Percentiles rank a stretch among this genome's conserved stretches.
phyloP scores from a whole-genome alignment of 2,888 invertebrate species.

The Chydorus sphaericus region DNA sequence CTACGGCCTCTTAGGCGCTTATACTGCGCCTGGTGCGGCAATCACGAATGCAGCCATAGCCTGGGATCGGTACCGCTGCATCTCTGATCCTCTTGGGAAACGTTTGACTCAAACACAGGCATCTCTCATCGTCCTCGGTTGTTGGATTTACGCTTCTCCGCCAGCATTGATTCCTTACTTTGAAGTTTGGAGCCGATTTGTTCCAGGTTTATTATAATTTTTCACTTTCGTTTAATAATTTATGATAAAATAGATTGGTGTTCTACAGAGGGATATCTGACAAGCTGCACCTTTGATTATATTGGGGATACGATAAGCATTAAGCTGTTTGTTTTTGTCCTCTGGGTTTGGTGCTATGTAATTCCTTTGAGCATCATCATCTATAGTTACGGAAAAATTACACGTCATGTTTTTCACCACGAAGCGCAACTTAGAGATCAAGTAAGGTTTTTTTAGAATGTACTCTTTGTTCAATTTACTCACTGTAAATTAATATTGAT shows the following conservation, averaged over 20 bases:
- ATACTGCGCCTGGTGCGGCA: constrained; percentile 53
- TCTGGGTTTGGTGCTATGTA: constrained; percentile 50
- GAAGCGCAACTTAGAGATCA: constrained; percentile 47
- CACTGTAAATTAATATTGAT: neutral
- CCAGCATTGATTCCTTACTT: constrained; percentile 48
- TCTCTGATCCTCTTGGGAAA: constrained; percentile 54
- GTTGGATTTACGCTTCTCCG: constrained; percentile 53
- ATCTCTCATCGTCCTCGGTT: constrained; percentile 39
- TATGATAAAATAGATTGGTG: no score
- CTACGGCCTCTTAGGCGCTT: constrained; percentile 44
- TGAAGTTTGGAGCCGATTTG: constrained; percentile 32
- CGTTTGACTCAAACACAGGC: constrained; percentile 49
- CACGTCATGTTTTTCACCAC: constrained; percentile 45
- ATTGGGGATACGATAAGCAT: constrained; percentile 47
- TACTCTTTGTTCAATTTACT: neutral
- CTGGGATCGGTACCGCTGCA: constrained; percentile 50
- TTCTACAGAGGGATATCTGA: constrained; percentile 58
- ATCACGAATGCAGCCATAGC: constrained; percentile 55
- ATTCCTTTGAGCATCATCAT: constrained; percentile 49
- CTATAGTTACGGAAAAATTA: constrained; percentile 49
- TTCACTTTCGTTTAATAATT: constrained; percentile 22
- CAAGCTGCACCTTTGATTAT: constrained; percentile 57
- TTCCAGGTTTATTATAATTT: constrained; percentile 36
- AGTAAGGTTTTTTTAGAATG: constrained; percentile 20
- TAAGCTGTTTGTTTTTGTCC: constrained; percentile 44